Percentiles rank a stretch among this genome's conserved stretches.
Conservation (phyloP, 2,797 vertebrate genomes). For the Meda fulgida region DNA sequence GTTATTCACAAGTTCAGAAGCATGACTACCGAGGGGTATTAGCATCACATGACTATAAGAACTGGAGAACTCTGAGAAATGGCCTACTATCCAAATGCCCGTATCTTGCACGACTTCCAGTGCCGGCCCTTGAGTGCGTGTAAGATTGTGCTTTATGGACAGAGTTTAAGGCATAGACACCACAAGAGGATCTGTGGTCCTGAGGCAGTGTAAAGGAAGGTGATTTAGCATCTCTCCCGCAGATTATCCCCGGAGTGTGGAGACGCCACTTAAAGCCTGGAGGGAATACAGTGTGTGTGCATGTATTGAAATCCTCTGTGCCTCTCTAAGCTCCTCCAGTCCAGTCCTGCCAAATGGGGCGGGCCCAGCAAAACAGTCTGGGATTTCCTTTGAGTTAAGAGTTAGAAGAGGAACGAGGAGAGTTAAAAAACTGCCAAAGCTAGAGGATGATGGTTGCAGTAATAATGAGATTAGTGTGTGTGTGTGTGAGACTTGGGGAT, state of each 20-base stretch:
- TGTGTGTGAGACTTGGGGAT: slow-evolving; percentile 31
- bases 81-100: slow-evolving; percentile 21
- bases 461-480: slow-evolving; percentile 68
- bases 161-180: slow-evolving; percentile 16
- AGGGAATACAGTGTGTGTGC: slow-evolving; percentile 42
- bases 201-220: slow-evolving; percentile 45
- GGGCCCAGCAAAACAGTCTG: slow-evolving; percentile 39
- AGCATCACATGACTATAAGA: background rate
- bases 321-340: slow-evolving; percentile 53
- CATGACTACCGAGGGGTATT: slow-evolving; percentile 1
- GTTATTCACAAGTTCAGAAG: background rate
- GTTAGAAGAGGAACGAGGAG: slow-evolving; percentile 39
- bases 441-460: slow-evolving; percentile 51
- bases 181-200: slow-evolving; percentile 43
- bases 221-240: slow-evolving; percentile 57
- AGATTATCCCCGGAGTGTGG: slow-evolving; percentile 58
- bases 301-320: slow-evolving; percentile 53
- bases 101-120: slow-evolving; percentile 1
- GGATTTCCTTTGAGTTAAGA: slow-evolving; percentile 59
- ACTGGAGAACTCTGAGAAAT: background rate
- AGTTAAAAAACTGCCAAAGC: slow-evolving; percentile 58
- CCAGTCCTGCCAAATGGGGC: slow-evolving; percentile 41
- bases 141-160: slow-evolving; percentile 14
- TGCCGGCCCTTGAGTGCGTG: background rate
- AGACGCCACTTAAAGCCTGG: slow-evolving; percentile 40